A percentile compares a stretch with the other conserved stretches of the same genome.
These are phyloP conservation scores for Proteles cristata DNA, from an alignment of 2,113 vertebrate species.

Conservation along the genomic window DNA sequence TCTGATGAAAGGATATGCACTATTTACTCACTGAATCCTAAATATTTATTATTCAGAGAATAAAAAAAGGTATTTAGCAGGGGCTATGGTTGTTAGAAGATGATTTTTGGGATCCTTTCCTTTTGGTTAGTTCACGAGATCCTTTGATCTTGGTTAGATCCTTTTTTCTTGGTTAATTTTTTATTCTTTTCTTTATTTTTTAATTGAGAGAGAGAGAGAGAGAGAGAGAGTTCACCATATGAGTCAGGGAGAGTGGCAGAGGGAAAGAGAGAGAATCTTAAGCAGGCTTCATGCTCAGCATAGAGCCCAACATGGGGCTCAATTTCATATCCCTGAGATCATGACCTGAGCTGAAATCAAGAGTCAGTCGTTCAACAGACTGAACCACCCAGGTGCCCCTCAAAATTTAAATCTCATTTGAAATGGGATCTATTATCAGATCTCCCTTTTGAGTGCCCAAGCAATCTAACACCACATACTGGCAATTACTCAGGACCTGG, in stretches of 20 bases:
- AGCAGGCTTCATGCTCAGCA: too few species aligned
- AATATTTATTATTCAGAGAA: background rate
- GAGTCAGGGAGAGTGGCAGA: too few species aligned
- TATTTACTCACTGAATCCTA: background rate
- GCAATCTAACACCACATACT: constrained; percentile 71
- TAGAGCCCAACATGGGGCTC: too few species aligned
- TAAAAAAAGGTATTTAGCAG: background rate
- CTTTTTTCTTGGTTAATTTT: background rate
- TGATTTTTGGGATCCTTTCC: constrained; percentile 35
- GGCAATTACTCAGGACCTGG: constrained; percentile 54
- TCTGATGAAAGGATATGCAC: background rate
- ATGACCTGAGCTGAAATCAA: too few species aligned
- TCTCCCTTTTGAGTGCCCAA: constrained; percentile 82
- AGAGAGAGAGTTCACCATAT: too few species aligned
- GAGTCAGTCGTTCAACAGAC: too few species aligned
- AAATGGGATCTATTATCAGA: constrained; percentile 86
- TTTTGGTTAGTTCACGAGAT: background rate
- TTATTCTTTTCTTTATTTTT: too few species aligned
- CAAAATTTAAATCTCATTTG: constrained; percentile 89
- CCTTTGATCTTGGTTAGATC: background rate
- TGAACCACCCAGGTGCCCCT: too few species aligned
- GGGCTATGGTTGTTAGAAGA: background rate
- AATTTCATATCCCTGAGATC: too few species aligned
- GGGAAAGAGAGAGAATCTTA: too few species aligned
- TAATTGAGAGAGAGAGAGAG: too few species aligned